These are phyloP conservation scores for Nipponia nippon DNA, from an alignment of 2,113 vertebrate species.

Conservation along the genomic window DNA sequence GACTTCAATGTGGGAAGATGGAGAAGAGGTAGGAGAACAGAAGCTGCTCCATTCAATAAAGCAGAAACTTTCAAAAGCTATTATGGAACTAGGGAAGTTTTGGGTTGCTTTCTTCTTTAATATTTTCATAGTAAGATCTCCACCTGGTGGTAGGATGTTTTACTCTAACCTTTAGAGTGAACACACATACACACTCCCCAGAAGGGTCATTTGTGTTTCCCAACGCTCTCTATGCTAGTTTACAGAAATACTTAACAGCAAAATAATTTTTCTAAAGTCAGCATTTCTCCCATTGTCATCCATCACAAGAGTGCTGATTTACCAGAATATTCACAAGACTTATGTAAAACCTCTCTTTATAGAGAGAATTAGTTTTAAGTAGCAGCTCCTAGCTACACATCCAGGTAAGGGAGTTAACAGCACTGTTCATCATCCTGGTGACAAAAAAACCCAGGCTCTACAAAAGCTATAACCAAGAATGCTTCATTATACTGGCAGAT, in stretches of 20 bases:
- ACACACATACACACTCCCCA: rapidly evolving
- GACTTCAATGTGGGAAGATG: background rate
- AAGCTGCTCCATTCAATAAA: background rate
- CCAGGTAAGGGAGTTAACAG: background rate
- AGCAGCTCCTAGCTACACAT: background rate
- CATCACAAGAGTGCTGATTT: background rate
- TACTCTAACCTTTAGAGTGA: background rate
- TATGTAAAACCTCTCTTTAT: background rate
- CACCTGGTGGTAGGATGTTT: conserved; percentile 32
- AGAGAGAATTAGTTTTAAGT: background rate
- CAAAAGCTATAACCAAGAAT: background rate
- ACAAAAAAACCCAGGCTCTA: background rate
- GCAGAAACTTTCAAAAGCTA: background rate
- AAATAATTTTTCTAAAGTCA: background rate
- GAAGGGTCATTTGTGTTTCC: background rate
- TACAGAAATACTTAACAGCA: background rate
- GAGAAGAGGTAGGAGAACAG: background rate
- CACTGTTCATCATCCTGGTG: background rate
- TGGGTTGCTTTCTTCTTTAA: background rate
- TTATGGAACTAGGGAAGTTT: background rate
- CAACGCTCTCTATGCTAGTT: background rate
- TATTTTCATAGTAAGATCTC: background rate
- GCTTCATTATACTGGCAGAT: background rate
- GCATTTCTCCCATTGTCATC: background rate
- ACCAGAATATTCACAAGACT: background rate